Conservation (phyloP, 1,140 invertebrate genomes). For the Diploscapter pachys region DNA sequence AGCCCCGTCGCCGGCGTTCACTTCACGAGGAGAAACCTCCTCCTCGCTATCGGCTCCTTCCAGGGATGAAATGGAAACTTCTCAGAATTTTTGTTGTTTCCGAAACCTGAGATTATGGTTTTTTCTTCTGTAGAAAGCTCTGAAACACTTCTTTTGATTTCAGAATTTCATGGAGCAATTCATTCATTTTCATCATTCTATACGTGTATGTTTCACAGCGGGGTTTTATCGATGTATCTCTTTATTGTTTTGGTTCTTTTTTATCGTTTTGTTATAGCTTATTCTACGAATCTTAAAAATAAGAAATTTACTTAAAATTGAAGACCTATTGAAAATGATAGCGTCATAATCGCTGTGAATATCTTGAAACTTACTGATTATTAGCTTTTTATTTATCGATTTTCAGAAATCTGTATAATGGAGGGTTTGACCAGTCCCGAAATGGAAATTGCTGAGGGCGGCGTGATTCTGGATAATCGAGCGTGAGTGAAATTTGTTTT, state of each 20-base stretch:
- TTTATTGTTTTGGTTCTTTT: not conserved
- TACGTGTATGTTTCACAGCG: too few relatives aligned
- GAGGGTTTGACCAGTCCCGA: conserved; percentile 50
- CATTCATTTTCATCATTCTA: too few relatives aligned
- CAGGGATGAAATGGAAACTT: conserved; percentile 34
- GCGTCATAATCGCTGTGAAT: not conserved
- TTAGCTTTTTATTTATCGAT: not conserved
- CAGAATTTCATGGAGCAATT: too few relatives aligned
- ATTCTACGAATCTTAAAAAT: not conserved
- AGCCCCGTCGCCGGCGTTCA: conserved; percentile 48
- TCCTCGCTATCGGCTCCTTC: conserved; percentile 48
- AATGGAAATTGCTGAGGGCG: conserved; percentile 57
- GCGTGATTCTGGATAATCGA: conserved; percentile 53
- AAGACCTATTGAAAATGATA: not conserved
- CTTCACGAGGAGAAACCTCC: conserved; percentile 49
- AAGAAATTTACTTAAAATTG: not conserved
- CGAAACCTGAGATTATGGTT: too few relatives aligned
- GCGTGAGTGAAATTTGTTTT: conserved; percentile 37
- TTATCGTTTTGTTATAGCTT: not conserved
- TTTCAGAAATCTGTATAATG: conserved; percentile 6
- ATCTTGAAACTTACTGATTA: not conserved
- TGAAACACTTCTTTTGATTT: too few relatives aligned
- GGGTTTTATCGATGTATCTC: too few relatives aligned
- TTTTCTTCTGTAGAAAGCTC: too few relatives aligned
- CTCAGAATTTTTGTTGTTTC: too few relatives aligned